Percentiles rank a stretch among this genome's conserved stretches.
Evolutionary conservation across 2,888 invertebrate genomes (phyloP).

Genomic region (Galerucella nymphaeae): DNA sequence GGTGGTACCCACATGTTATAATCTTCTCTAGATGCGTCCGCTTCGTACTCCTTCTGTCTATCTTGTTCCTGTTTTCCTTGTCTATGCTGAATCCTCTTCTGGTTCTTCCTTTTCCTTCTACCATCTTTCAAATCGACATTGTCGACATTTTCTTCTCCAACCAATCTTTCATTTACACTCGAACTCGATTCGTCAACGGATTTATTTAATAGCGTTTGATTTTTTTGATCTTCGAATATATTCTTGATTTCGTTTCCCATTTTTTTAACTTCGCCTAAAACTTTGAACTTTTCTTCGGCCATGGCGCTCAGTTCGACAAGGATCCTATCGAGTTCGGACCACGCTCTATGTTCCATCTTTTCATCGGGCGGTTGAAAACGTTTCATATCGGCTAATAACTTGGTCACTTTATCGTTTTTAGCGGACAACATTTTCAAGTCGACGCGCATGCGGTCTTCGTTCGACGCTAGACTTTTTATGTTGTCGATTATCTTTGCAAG

Average conservation of each 20-base stretch:
- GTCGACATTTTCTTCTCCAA: constrained; percentile 23
- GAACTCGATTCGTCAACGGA: not conserved
- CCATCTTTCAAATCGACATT: constrained; percentile 36
- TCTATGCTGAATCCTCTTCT: constrained; percentile 57
- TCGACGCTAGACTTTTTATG: constrained; percentile 51
- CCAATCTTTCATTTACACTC: constrained; percentile 1
- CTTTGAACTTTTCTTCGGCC: constrained; percentile 52
- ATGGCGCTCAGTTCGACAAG: constrained; percentile 51
- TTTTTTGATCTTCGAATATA: constrained; percentile 49
- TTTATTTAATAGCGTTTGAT: not conserved
- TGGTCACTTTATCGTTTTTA: constrained; percentile 55
- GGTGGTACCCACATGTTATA: constrained; percentile 86
- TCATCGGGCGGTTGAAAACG: constrained; percentile 30
- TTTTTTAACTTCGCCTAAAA: constrained; percentile 51
- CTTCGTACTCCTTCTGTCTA: constrained; percentile 59
- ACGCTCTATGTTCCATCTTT: constrained; percentile 48
- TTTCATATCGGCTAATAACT: constrained; percentile 50
- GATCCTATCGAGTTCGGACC: constrained; percentile 52
- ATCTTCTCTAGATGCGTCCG: constrained; percentile 69
- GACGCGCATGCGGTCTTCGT: constrained; percentile 52
- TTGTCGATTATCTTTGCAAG: constrained; percentile 53
- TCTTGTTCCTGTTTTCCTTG: constrained; percentile 56
- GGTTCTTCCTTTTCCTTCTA: constrained; percentile 56
- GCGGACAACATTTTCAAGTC: constrained; percentile 54
- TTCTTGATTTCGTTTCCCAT: constrained; percentile 51